Base-by-base conservation (phyloP, 1,140 invertebrate genomes). In the Halictus rubicundus region DNA sequence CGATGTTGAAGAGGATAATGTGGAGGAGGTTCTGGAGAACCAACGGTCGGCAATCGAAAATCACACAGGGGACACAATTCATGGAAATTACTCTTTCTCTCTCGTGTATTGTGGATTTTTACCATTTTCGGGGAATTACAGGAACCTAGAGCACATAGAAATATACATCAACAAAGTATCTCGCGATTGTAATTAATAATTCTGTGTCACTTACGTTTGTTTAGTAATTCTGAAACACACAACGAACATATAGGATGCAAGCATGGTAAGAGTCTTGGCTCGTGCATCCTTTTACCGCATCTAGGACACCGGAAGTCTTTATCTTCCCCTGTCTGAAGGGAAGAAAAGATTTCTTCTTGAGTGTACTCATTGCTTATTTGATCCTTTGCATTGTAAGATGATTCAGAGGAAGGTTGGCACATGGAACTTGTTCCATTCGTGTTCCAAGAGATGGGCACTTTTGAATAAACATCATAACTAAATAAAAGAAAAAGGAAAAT, bases 1-100 rank as follows among this genome's bases (percentile, higher is more conserved):
- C 88, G 88, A 76, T 92, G 90, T 68, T 93, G 92, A 57, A 93
- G 87, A 8, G 88, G 89, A 88, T 92, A 93, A 82, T 93, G 91
- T 1, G 91, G 91, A 1, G 91, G 91, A 39, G 91, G 91, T 19
- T 86, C 9, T 4, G 72, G 1, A 14, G 84, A 83, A 71, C 78
- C 74, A 21, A 42, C 46, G 68, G 81, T 86, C 7, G 91, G 89
- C 52, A 93, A 78, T 42, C 88, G 84, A 79, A 86, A 87, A 49
- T 92, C 89, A 57, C 92, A 93, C 49, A 91, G 76, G n/a, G 91
- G 89, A 71, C 92, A 93, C 61, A 78, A 81, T 83, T 89, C 88
- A 14, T 78, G 57, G 32, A 78, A 76, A 46, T 68, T 63, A 61
- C 27, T 25, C 16, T 46, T 21, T 9, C 21, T 19, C 8, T 54